A percentile compares a stretch with the other conserved stretches of the same genome.
Conservation (phyloP, 1,140 invertebrate genomes). For the Mercenaria mercenaria region DNA sequence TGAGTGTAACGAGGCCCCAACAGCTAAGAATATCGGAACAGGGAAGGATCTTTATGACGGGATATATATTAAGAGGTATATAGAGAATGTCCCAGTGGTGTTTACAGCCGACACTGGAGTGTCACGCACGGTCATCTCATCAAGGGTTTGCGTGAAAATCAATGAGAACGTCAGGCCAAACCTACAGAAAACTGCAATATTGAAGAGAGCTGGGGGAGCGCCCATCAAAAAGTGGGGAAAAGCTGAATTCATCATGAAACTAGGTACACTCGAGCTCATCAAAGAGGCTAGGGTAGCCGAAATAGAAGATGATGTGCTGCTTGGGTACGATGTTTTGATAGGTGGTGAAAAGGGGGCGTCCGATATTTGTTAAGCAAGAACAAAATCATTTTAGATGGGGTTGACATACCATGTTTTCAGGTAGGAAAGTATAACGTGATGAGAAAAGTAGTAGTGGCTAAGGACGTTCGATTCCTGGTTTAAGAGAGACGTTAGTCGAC, state of each 20-base stretch:
- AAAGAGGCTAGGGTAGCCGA: neutral
- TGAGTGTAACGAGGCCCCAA: too few relatives aligned
- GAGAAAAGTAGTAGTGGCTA: neutral
- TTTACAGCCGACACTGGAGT: conserved; percentile 42
- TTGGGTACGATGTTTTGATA: conserved; percentile 1
- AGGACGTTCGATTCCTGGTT: neutral
- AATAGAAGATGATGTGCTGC: conserved; percentile 1
- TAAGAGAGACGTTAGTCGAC: neutral
- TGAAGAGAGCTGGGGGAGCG: neutral
- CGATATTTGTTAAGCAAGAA: conserved; percentile 14
- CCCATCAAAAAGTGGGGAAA: conserved; percentile 20
- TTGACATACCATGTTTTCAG: conserved; percentile 1
- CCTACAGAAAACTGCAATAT: neutral
- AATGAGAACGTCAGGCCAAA: neutral
- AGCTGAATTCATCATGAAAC: neutral
- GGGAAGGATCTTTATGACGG: neutral
- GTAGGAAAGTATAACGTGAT: neutral
- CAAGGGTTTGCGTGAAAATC: neutral
- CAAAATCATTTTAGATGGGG: neutral
- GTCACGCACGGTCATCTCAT: conserved; percentile 17
- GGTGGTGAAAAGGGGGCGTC: neutral
- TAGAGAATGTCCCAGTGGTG: neutral
- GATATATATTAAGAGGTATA: neutral
- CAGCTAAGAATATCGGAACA: too few relatives aligned
- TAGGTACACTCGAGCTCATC: neutral